Percentiles rank a stretch among this genome's conserved stretches.
Evolutionary conservation across 2,888 invertebrate genomes (phyloP).

Genomic region (Thereva unica): DNA sequence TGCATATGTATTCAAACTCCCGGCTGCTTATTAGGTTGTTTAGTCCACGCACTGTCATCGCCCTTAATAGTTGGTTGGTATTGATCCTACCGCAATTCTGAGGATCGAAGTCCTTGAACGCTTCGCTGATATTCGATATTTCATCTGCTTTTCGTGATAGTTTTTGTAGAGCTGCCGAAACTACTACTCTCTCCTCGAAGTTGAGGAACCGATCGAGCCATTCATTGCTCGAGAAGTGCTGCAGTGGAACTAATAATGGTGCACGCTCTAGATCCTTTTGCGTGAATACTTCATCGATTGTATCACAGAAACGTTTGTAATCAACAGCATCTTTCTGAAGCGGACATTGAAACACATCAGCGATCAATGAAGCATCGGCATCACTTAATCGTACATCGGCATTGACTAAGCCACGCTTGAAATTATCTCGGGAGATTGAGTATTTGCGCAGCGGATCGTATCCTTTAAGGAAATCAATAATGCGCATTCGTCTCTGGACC

Average conservation of each 20-base stretch:
- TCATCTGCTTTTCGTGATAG: constrained; percentile 68
- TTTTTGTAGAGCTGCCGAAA: constrained; percentile 70
- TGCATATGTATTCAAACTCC: constrained; percentile 72
- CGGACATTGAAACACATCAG: constrained; percentile 73
- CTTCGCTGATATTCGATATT: constrained; percentile 69
- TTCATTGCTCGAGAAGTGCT: constrained; percentile 70
- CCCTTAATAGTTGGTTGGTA: constrained; percentile 67
- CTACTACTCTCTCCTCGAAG: constrained; percentile 70
- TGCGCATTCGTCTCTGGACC: constrained; percentile 68
- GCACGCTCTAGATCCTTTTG: constrained; percentile 69
- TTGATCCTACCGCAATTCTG: constrained; percentile 70
- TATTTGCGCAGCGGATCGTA: constrained; percentile 69
- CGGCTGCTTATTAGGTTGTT: constrained; percentile 66
- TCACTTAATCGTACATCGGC: constrained; percentile 69
- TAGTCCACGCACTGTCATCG: constrained; percentile 67
- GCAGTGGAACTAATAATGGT: constrained; percentile 69
- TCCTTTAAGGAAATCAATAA: constrained; percentile 68
- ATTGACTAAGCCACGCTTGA: constrained; percentile 70
- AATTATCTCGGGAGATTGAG: constrained; percentile 68
- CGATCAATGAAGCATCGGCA: constrained; percentile 70
- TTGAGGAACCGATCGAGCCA: constrained; percentile 68
- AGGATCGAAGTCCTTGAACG: constrained; percentile 73
- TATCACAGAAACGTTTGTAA: constrained; percentile 70
- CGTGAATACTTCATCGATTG: constrained; percentile 72
- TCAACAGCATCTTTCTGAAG: constrained; percentile 65